Conservation (phyloP, 2,113 vertebrate genomes). For the Athene noctua region DNA sequence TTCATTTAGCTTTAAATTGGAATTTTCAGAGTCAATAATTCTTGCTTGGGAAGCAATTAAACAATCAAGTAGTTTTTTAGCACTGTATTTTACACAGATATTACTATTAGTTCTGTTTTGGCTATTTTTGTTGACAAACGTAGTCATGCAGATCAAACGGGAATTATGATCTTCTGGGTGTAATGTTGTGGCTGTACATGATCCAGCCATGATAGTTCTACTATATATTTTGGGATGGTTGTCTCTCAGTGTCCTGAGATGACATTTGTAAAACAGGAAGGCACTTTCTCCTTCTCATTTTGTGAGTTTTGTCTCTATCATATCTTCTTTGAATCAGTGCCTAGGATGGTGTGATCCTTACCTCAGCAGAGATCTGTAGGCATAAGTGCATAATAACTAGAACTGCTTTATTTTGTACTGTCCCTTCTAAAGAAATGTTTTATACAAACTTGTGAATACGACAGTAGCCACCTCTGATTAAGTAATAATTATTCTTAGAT, state of each 20-base stretch:
- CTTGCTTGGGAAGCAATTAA: background rate
- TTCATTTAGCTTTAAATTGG: background rate
- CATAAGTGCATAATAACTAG: background rate
- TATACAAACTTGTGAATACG: accelerated
- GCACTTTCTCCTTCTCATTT: background rate
- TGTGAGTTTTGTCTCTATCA: background rate
- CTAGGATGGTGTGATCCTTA: background rate
- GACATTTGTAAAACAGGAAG: background rate
- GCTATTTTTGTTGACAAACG: background rate
- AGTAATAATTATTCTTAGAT: background rate
- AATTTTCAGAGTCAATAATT: background rate
- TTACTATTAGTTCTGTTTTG: background rate
- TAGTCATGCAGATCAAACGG: background rate
- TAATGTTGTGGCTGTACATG: background rate
- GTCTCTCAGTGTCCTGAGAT: background rate
- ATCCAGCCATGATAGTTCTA: background rate
- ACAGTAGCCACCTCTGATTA: background rate
- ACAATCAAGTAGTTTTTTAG: background rate
- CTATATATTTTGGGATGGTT: background rate
- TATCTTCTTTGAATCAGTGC: background rate
- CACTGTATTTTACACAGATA: background rate
- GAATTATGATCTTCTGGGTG: background rate
- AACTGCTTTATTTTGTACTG: background rate
- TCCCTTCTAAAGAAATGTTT: background rate
- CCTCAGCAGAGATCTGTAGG: background rate